Conservation (phyloP, 2,113 vertebrate species). For the Ciconia boyciana region DNA sequence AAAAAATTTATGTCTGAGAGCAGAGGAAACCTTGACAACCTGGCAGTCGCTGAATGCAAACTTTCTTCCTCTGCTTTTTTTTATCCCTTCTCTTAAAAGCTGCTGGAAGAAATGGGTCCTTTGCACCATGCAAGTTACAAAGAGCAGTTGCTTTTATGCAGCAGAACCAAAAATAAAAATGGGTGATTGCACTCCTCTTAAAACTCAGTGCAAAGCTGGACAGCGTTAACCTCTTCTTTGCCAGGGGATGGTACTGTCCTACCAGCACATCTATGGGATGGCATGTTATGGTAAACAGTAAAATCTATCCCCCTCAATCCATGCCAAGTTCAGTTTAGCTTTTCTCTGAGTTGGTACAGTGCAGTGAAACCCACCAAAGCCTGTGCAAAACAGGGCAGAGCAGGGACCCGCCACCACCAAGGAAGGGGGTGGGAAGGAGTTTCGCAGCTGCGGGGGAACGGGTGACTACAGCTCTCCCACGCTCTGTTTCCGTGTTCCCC, state of each 20-base stretch:
- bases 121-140: neutral
- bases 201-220: neutral
- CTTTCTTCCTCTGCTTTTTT: conserved; percentile 19
- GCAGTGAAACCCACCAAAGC: neutral
- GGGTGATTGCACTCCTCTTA: neutral
- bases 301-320: neutral
- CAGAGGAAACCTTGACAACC: conserved; percentile 62
- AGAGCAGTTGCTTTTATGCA: neutral
- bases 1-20: neutral
- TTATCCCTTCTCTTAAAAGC: neutral
- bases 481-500: neutral
- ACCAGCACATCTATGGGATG: neutral
- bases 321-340: neutral
- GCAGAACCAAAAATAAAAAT: neutral
- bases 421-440: neutral
- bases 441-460: neutral
- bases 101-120: neutral
- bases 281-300: rapidly evolving
- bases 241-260: neutral
- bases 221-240: neutral
- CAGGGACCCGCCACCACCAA: rapidly evolving
- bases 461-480: rapidly evolving
- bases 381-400: neutral
- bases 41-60: neutral
- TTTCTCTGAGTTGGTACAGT: neutral